Evolutionary conservation across 2,797 vertebrate genomes (phyloP).

Genomic region (Steatocranus sp.): DNA sequence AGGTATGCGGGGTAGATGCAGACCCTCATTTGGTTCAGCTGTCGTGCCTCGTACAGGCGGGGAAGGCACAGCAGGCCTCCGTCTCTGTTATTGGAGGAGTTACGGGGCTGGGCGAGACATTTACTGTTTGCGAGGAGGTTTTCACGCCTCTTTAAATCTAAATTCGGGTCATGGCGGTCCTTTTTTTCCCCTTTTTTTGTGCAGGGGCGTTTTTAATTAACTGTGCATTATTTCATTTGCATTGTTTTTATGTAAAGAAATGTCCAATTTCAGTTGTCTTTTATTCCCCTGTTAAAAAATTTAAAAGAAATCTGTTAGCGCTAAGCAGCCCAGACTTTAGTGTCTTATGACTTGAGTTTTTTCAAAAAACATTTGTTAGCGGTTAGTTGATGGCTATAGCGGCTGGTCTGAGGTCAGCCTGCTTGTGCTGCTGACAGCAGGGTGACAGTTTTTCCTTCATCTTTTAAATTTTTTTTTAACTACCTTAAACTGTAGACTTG

Average conservation of each 20-base stretch:
- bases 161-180: neutral
- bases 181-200: accelerated
- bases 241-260: neutral
- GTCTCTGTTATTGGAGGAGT: conserved; percentile 33
- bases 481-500: neutral
- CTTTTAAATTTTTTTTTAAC: neutral
- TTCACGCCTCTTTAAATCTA: conserved; percentile 16
- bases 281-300: neutral
- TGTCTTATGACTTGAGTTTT: neutral
- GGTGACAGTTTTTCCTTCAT: neutral
- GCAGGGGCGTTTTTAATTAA: neutral
- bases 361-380: conserved; percentile 7
- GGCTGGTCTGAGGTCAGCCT: conserved; percentile 40
- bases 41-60: conserved; percentile 25
- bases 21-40: conserved; percentile 52
- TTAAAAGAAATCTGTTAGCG: neutral
- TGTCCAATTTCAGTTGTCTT: neutral
- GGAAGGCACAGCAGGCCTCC: conserved; percentile 11
- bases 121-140: conserved; percentile 18
- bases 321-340: neutral
- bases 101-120: conserved; percentile 7
- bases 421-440: neutral
- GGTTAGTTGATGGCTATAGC: conserved; percentile 18
- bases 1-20: conserved; percentile 30
- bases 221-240: neutral